Conservation (phyloP, 2,797 vertebrate genomes). For the Gallirallus australis region DNA sequence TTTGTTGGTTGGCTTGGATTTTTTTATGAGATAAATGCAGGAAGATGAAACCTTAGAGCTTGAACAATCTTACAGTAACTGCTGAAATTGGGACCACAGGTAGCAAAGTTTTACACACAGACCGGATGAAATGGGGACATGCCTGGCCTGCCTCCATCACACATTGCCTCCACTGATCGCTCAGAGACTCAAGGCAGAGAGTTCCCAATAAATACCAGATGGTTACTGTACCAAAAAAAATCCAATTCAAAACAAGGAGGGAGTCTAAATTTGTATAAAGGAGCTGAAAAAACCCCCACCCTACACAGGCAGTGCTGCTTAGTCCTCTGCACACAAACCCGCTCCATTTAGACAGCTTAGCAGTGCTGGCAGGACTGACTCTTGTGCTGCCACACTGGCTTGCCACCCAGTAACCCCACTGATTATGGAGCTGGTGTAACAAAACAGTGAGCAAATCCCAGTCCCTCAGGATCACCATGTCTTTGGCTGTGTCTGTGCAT, state of each 20-base stretch:
- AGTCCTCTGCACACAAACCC: not conserved
- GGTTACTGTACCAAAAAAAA: not conserved
- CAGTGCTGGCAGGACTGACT: not conserved
- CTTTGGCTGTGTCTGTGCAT: not conserved
- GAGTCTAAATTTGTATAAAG: not conserved
- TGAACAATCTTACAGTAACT: not conserved
- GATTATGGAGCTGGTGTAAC: not conserved
- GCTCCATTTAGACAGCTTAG: not conserved
- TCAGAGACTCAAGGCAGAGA: not conserved
- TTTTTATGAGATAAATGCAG: not conserved
- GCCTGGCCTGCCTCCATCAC: not conserved
- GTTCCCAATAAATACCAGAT: not conserved
- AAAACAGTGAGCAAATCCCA: not conserved
- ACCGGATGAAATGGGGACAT: not conserved
- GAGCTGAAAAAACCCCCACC: not conserved
- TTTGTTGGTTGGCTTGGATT: no score
- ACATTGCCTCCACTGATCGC: not conserved
- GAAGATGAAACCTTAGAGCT: not conserved
- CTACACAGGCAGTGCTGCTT: not conserved
- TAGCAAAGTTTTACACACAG: not conserved
- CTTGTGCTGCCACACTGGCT: not conserved
- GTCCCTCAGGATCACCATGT: not conserved
- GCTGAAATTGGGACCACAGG: not conserved
- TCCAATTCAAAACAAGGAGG: not conserved
- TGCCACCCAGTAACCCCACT: not conserved